Base-by-base conservation (phyloP, 1,140 invertebrate genomes). In the Drosophila yakuba region DNA sequence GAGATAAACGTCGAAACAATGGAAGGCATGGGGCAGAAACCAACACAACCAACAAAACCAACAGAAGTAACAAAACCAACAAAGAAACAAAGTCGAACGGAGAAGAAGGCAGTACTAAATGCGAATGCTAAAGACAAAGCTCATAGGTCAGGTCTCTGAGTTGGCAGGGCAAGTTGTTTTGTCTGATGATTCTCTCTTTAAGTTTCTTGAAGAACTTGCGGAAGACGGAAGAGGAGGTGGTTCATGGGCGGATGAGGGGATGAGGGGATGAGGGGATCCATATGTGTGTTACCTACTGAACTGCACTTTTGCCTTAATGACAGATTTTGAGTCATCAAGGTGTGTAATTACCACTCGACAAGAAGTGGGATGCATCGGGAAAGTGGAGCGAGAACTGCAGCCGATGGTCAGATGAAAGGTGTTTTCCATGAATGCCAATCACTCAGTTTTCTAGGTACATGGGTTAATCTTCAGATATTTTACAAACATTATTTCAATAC, bases 121-220 rank as follows among this genome's bases (percentile, higher is more conserved):
- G 39, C 38, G 28, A 41, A 47, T 68, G 25, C 56, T 28, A 35
- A 66, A 57, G 73, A 59, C 59, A 69, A 50, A 75, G 54, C 63
- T 45, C 83, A 88, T 86, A 86, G 82, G 82, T 86, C 83, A 86
- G 83, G 83, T 88, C 79, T 86, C 59, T 64, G 66, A 73, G 83
- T 82, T 74, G 67, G 63, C 75, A 54, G 72, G 79, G 59, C 66
- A 75, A 76, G 75, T 82, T 78, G 66, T 73, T 64, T 64, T 64
- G 43, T 57, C 36, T 7, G 38, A 60, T 7, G 38, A 60, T 57
- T 75, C 73, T 54, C 51, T 48, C 14, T 43, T 38, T 48, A 36
- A 4, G 32, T 63, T 38, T 74, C 45, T 75, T 3, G 25, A 35
- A 15, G 35, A 41, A 45, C 45, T 36, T 3, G 36, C 20, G 25